Evolutionary conservation across 2,113 vertebrate genomes (phyloP), one percentile per base, ranked within the genome.

Genomic region (Pluvialis apricaria): DNA sequence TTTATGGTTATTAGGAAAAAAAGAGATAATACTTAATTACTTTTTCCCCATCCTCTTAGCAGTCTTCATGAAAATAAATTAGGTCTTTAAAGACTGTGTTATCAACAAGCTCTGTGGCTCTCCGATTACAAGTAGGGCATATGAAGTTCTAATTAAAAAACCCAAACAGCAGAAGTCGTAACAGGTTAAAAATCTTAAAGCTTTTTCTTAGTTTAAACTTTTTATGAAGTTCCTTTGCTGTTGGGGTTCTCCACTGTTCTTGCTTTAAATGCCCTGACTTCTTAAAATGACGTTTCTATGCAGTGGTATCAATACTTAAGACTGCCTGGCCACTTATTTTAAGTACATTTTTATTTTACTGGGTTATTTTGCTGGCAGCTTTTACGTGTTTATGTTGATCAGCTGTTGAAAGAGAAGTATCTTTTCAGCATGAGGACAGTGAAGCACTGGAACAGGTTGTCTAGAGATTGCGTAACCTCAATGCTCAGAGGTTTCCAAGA

Each of bases 1-100:
- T 97, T 97, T 92, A 96, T 95, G 61, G 83, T 96, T 98, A 97
- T 97, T 97, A 96, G 42, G 60, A 51, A 82, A 90, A 85, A 91
- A 94, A 84, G 62, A 97, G 88, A 96, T 97, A 97, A 97, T 94
- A 94, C 64, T 97, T 98, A 98, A 98, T 97, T 98, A 95, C 84
- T 96, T 97, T 97, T 96, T 11, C 54, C 78, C 65, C 28, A 91
- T 96, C 78, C 89, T 96, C 90, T 95, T 94, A 96, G 24, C 80
- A 91, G 49, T 79, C 51, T 97, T 96, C 90, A 83, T 87, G 92
- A 96, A 97, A 98, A 97, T 97, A 97, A 98, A 97, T 98, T 96
- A 97, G 72, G 89, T 97, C 96, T 96, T 96, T 95, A 94, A 96
- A 96, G 82, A 91, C 76, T 60, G 51, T 79, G 58, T 96, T 98